Percentiles rank a stretch among this genome's conserved stretches.
phyloP scores from a whole-genome alignment of 2,113 vertebrate species.

The Miniopterus natalensis region DNA sequence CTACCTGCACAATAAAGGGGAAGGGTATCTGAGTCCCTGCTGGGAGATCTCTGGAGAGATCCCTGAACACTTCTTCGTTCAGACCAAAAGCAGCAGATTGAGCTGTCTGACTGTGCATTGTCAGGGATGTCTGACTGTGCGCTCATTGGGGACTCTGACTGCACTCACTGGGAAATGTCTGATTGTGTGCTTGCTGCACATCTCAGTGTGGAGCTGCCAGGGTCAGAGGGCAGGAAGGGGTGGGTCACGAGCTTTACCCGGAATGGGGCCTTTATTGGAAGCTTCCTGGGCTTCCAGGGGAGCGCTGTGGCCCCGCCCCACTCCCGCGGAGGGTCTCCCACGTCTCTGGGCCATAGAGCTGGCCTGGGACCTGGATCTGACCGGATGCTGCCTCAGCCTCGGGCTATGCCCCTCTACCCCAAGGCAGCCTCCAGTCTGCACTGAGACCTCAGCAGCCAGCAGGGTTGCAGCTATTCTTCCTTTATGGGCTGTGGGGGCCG shows the following conservation, averaged over 20 bases:
- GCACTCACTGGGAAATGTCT: background rate
- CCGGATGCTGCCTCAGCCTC: background rate
- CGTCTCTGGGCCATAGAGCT: background rate
- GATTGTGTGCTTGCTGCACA: accelerated
- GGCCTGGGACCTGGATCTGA: background rate
- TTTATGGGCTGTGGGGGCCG: background rate
- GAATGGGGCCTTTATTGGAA: background rate
- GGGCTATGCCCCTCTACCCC: background rate
- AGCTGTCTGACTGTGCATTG: background rate
- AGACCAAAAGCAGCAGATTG: background rate
- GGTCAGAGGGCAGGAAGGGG: background rate
- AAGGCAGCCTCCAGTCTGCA: background rate
- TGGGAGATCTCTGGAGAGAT: background rate
- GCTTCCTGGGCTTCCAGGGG: background rate
- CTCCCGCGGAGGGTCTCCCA: background rate
- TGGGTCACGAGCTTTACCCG: background rate
- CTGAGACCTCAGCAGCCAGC: background rate
- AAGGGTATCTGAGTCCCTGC: background rate
- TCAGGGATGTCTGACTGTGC: background rate
- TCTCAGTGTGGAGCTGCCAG: background rate
- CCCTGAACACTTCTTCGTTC: too few relatives aligned
- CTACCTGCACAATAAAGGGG: background rate
- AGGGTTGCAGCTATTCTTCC: accelerated
- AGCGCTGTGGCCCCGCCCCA: background rate
- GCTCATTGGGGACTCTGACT: background rate